phyloP scores from a whole-genome alignment of 2,113 vertebrate genomes.

The Anguilla rostrata region DNA sequence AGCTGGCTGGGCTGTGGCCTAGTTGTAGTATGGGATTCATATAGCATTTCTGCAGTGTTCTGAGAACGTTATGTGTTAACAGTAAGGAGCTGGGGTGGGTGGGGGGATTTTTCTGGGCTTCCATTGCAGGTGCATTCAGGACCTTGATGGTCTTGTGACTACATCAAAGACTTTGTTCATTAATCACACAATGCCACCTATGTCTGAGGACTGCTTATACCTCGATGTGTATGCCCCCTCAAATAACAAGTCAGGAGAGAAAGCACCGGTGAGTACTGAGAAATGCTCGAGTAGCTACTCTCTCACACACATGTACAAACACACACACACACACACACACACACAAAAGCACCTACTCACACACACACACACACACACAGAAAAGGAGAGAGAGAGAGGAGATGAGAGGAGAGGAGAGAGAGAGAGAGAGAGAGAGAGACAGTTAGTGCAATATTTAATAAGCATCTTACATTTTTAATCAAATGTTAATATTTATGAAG shows the following conservation, averaged over 20 bases:
- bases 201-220: neutral
- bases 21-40: no score
- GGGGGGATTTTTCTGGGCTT: neutral
- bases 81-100: no score
- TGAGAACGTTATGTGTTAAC: neutral
- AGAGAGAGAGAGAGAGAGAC: no score
- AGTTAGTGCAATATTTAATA: no score
- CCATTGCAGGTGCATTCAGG: neutral
- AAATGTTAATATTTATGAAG: neutral
- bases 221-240: conserved; percentile 28
- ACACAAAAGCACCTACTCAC: no score
- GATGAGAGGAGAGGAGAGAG: no score
- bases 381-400: no score
- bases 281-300: neutral
- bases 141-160: neutral
- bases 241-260: conserved; percentile 41
- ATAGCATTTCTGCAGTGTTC: neutral
- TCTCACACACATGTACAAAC: neutral
- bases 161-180: neutral
- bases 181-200: neutral
- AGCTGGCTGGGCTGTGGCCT: no score
- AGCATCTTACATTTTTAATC: no score
- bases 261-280: conserved; percentile 55
- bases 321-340: neutral
- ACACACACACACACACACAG: no score